Evolutionary conservation across 2,888 invertebrate species (phyloP), one percentile per base, ranked within the genome.

Genomic region (Eubasilissa splendida): DNA sequence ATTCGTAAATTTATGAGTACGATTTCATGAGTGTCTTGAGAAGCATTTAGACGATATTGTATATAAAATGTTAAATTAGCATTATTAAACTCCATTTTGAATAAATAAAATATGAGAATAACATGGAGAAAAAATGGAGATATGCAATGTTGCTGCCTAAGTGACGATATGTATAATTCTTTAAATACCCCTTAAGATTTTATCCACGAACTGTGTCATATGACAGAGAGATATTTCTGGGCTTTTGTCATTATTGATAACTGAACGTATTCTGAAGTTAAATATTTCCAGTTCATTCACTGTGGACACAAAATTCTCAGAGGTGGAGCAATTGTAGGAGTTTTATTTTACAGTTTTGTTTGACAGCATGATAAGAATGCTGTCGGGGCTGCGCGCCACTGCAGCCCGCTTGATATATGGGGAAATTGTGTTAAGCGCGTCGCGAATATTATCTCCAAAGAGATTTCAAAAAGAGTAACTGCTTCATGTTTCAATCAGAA

Each of bases 281-380:
- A 63, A 33, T 12, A 63, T n/a, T 42, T 33, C 63, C 12, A 2
- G 12, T 63, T 63, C 12, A 33, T 63, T 31, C 22, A 0, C 63
- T 33, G 33, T 63, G 42, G 33, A 63, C 63, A 63, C 42, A 63
- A 63, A 63, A 33, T 63, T 54, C 66, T 63, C 68, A 10, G 53
- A n/a, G 50, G 42, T 33, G 54, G 54, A 54, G 76, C 63, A 66
- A 76, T 76, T 42, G 76, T 54, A 66, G 53, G 56, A n/a, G 74
- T 74, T 74, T 74, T 74, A 58, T 74, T 74, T 74, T 42, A 31
- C 74, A 74, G 56, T 53, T 76, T 56, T 66, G 65, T 76, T 53
- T 66, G 66, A 50, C 76, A 58, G 56, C 76, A 76, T 33, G 66
- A 76, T 76, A 76, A 76, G 76, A 66, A 65, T 76, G 12, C 63